Base-by-base conservation (phyloP, 2,113 vertebrate genomes). In the Cygnus buccinator region DNA sequence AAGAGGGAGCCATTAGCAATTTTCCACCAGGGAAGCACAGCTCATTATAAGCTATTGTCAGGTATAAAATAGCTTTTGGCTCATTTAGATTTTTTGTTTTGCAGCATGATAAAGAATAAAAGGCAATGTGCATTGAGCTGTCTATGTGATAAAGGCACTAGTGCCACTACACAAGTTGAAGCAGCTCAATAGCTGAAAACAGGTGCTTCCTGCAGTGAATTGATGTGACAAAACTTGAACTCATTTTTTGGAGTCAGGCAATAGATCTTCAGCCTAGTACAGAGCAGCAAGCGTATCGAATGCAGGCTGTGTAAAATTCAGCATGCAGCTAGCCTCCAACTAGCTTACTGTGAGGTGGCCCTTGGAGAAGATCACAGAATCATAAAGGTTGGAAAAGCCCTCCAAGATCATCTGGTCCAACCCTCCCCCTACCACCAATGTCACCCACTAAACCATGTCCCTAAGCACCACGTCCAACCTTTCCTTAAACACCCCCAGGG, bases 141-240 rank as follows among this genome's bases (percentile, higher is more conserved):
- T 89, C 80, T 78, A 74, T 48, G 43, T 37, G 78, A 96, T 70
- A 73, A 93, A 97, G 73, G 78, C 74, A 66, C 0, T 2, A 63
- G 52, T 78, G 63, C 48, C 52, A 83, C 63, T 75, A 74, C 50
- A 74, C 46, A 86, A 90, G 50, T 2, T 95, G 86, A 93, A 95
- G 81, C 75, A 96, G 87, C 66, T 92, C 92, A 88, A 73, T 78
- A 95, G 94, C 67, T 91, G 86, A 90, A 93, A 96, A 79, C 55
- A 90, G 81, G 31, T 22, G 37, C 61, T 95, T 95, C 86, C 91
- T 91, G 88, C 62, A 94, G 57, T 93, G 77, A 94, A 87, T 21
- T 80, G 73, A 91, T 88, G 90, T 90, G 93, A 82, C 78, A 93
- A 79, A 96, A 95, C 65, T 71, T 84, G 83, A 83, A 91, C 39